A percentile compares a stretch with the other conserved stretches of the same genome.
These are phyloP conservation scores for Andrena minutula DNA, from an alignment of 2,888 invertebrate genomes.

Conservation along the genomic window DNA sequence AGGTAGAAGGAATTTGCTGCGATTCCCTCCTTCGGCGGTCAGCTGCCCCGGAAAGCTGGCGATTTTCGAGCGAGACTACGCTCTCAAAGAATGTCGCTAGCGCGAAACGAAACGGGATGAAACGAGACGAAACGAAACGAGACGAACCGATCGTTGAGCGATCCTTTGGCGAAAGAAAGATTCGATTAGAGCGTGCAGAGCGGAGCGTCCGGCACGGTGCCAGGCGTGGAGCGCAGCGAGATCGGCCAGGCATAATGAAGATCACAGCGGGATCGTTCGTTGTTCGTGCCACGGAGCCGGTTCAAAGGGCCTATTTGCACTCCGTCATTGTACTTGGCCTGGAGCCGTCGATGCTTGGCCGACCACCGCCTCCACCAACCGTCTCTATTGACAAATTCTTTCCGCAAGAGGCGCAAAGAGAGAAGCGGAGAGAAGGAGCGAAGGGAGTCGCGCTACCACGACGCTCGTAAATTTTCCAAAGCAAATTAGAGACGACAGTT, in stretches of 20 bases:
- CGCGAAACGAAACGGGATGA: conserved; percentile 13
- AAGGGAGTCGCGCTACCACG: conserved; percentile 35
- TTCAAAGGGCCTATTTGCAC: conserved; percentile 70
- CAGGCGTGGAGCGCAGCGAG: conserved; percentile 16
- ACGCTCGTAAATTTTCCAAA: conserved; percentile 66
- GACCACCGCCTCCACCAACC: conserved; percentile 44
- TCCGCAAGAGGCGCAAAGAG: conserved; percentile 55
- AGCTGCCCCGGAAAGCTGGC: conserved; percentile 14
- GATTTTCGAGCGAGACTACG: conserved; percentile 12
- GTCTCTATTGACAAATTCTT: conserved; percentile 70
- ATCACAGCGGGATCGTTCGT: conserved; percentile 69
- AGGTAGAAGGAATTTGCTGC: conserved; percentile 22
- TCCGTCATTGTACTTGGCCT: conserved; percentile 63
- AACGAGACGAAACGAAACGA: background rate
- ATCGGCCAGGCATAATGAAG: conserved; percentile 66
- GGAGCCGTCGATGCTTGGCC: conserved; percentile 51
- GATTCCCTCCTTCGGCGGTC: background rate
- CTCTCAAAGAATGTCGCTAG: conserved; percentile 17
- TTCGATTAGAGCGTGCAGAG: conserved; percentile 54
- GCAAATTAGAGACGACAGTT: conserved; percentile 63
- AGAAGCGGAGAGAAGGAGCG: conserved; percentile 22
- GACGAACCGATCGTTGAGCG: conserved; percentile 30
- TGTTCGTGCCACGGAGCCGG: conserved; percentile 52
- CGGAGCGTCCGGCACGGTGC: conserved; percentile 42
- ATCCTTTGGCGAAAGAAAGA: conserved; percentile 47